Evolutionary conservation across 2,113 vertebrate species (phyloP), one percentile per base, ranked within the genome.

Genomic region (Hipposideros armiger): DNA sequence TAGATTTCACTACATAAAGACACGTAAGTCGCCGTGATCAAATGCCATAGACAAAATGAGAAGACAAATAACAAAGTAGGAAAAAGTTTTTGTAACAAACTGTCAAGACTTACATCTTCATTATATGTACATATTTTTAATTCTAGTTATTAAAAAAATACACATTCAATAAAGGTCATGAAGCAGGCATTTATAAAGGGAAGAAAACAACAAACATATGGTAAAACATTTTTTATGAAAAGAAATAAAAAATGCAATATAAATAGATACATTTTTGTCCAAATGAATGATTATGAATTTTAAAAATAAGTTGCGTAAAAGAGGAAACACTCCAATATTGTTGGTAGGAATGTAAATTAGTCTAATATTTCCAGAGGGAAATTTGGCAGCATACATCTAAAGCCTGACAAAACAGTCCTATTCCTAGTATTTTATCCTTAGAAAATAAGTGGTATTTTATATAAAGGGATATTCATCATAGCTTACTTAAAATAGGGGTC

Each of bases 141-240:
- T 82, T 54, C 52, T 78, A 58, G 20, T 89, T 81, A 90, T 80
- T 94, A 84, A 69, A 72, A 91, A 96, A 95, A 93, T 28, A 50
- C 56, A 70, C 64, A 73, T 1, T 94, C 76, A 80, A 20, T 85
- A 69, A 84, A 78, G 22, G 7, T 78, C 85, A 76, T 16, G 40
- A 89, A 93, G 28, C 30, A 93, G 6, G 20, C 20, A 45, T 66
- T 87, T 52, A 74, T 52, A 87, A 87, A 74, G 72, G n/a, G 15
- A 76, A 32, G 30, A 69, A 94, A 90, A 87, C 30, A 62, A 42
- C 22, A 94, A 77, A 62, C 16, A 86, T 40, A 36, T 70, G 58
- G 36, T 73, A 67, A 96, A 62, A 87, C 4, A 11, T 87, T 90
- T 62, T 56, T 69, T 62, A 40, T 52, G 52, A 89, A 70, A 47